Conservation (phyloP, 2,797 vertebrate genomes). For the Silurus aristotelis region DNA sequence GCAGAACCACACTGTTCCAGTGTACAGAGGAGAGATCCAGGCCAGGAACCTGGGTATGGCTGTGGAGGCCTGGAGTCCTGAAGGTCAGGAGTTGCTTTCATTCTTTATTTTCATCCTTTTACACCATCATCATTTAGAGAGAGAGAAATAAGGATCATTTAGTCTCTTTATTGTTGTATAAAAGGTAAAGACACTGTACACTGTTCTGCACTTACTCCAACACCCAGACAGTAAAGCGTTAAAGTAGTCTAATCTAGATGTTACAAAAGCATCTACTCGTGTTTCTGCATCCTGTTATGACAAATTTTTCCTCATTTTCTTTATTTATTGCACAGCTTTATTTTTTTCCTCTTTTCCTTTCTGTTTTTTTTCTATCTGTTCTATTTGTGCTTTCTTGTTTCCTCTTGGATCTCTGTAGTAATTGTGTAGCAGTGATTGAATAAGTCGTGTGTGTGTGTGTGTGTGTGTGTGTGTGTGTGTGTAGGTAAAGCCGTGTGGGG, state of each 20-base stretch:
- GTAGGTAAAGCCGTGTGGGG: conserved; percentile 90
- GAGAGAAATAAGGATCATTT: too few species aligned
- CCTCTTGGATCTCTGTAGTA: background rate
- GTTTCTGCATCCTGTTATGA: too few species aligned
- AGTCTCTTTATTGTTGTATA: background rate
- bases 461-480: conserved; percentile 45
- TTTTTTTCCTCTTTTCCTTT: background rate
- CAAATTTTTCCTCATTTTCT: too few species aligned
- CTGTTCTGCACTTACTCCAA: too few species aligned
- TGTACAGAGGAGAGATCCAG: conserved; percentile 93
- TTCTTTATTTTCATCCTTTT: background rate
- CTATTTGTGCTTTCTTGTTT: background rate
- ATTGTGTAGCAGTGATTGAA: background rate
- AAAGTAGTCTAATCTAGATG: too few species aligned
- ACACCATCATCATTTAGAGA: background rate
- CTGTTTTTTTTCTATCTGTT: background rate
- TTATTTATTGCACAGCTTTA: too few species aligned
- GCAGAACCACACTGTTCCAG: conserved; percentile 87
- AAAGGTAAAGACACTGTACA: too few species aligned
- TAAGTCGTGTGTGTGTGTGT: conserved; percentile 26
- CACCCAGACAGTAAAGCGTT: too few species aligned
- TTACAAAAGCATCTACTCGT: too few species aligned
- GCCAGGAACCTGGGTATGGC: conserved; percentile 93
- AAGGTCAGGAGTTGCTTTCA: conserved; percentile 72
- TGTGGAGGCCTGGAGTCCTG: conserved; percentile 86